Conservation (phyloP, 2,888 invertebrate species). For the Norana najaformis region DNA sequence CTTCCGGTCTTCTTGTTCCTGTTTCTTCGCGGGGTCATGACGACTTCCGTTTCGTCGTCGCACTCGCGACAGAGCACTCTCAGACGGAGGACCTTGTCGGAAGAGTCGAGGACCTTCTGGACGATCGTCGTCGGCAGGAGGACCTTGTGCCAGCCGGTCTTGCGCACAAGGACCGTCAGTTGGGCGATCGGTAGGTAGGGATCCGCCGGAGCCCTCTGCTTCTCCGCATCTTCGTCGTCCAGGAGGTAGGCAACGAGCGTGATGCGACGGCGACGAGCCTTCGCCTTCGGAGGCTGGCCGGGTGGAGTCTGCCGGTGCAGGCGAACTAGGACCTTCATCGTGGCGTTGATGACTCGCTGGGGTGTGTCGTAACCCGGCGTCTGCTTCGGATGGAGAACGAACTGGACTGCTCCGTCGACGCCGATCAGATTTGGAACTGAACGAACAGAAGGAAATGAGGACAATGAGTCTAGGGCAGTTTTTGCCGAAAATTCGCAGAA, state of each 20-base stretch:
- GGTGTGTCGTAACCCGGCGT: not conserved
- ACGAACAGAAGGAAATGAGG: not conserved
- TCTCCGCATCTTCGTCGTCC: not conserved
- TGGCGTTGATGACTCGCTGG: not conserved
- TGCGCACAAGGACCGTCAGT: not conserved
- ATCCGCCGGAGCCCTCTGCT: not conserved
- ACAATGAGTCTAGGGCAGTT: not conserved
- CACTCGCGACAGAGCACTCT: not conserved
- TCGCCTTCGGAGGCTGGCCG: not conserved
- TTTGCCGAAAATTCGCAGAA: too few relatives aligned
- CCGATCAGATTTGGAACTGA: not conserved
- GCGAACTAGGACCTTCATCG: constrained; percentile 9
- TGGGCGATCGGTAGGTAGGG: not conserved
- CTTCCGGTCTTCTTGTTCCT: not conserved
- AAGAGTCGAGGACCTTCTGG: not conserved
- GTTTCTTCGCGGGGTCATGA: not conserved
- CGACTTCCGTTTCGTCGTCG: constrained; percentile 1
- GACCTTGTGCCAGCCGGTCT: not conserved
- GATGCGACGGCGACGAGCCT: not conserved
- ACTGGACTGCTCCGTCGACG: not conserved
- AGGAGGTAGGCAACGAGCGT: not conserved
- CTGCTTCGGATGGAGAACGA: constrained; percentile 9
- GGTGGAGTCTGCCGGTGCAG: not conserved
- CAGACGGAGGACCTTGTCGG: not conserved
- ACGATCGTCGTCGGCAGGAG: constrained; percentile 21